Percentiles rank a stretch among this genome's conserved stretches.
phyloP scores from a whole-genome alignment of 2,888 invertebrate species.

The Monochamus alternatus region DNA sequence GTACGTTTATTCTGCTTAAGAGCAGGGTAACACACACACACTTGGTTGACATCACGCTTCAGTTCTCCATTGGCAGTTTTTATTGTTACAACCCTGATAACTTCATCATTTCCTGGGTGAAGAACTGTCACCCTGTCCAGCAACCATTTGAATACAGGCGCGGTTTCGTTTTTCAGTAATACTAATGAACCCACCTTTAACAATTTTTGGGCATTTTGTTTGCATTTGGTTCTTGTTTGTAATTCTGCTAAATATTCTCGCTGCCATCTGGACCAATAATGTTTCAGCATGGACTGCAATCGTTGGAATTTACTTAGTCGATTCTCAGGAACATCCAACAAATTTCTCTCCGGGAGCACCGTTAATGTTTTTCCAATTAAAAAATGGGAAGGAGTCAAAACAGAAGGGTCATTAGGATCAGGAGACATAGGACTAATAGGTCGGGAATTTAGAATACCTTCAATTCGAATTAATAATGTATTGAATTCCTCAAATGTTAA shows the following conservation, averaged over 20 bases:
- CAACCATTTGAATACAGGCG: neutral
- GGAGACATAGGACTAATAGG: neutral
- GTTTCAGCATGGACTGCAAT: neutral
- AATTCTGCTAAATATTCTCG: constrained; percentile 7
- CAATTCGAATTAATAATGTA: neutral
- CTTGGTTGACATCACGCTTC: too few species aligned
- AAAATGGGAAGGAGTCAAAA: constrained; percentile 15
- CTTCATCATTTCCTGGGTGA: constrained; percentile 9
- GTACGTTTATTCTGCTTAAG: too few species aligned
- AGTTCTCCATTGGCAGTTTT: neutral
- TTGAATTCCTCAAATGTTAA: constrained; percentile 1
- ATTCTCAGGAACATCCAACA: neutral
- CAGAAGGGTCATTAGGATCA: neutral
- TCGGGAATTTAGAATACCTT: neutral
- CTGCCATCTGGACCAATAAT: constrained; percentile 2
- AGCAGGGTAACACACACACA: too few species aligned
- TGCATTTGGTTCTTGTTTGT: constrained; percentile 6
- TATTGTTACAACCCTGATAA: neutral
- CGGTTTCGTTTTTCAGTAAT: constrained; percentile 16
- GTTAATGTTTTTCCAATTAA: neutral
- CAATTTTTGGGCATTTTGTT: neutral
- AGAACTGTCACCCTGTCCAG: neutral
- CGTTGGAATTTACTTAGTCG: neutral
- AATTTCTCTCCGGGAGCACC: neutral
- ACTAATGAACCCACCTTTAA: constrained; percentile 4